Evolutionary conservation across 35 echinoderm and acorn worm species (phyloP).

Genomic region (Antedon bifida): DNA sequence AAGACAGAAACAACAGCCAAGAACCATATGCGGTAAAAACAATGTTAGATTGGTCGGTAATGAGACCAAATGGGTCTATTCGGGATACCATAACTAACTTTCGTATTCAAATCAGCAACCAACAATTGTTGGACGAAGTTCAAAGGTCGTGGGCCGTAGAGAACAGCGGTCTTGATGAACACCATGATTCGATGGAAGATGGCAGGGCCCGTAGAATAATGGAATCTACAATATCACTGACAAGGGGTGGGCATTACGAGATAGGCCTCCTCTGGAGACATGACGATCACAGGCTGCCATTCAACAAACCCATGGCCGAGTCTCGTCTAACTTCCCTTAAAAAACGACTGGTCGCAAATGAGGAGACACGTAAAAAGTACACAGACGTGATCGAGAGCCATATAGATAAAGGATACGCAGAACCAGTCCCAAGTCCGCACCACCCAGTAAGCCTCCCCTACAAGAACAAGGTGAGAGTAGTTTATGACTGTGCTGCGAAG

Average conservation of each 20-base stretch:
- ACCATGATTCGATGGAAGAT: constrained; percentile 19
- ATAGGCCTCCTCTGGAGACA: constrained; percentile 32
- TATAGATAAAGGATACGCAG: constrained; percentile 36
- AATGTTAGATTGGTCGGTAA: background rate
- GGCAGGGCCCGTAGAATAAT: constrained; percentile 30
- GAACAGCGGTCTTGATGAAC: constrained; percentile 21
- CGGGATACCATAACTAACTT: background rate
- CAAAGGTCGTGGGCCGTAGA: constrained; percentile 24
- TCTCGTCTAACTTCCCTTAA: constrained; percentile 4
- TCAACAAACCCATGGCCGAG: constrained; percentile 26
- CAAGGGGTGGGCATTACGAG: constrained; percentile 19
- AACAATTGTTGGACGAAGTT: background rate
- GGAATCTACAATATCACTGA: background rate
- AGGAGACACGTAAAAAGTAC: constrained; percentile 23
- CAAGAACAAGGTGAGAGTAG: constrained; percentile 38
- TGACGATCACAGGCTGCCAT: constrained; percentile 11
- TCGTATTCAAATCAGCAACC: background rate
- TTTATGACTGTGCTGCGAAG: constrained; percentile 48
- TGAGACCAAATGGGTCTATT: background rate
- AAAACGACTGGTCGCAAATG: background rate
- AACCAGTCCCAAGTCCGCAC: constrained; percentile 17
- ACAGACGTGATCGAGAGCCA: constrained; percentile 20
- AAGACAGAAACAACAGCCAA: background rate
- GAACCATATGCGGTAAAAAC: constrained; percentile 24
- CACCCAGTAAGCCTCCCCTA: constrained; percentile 35